phyloP scores from a whole-genome alignment of 2,888 invertebrate genomes.

The Thyatira batis region DNA sequence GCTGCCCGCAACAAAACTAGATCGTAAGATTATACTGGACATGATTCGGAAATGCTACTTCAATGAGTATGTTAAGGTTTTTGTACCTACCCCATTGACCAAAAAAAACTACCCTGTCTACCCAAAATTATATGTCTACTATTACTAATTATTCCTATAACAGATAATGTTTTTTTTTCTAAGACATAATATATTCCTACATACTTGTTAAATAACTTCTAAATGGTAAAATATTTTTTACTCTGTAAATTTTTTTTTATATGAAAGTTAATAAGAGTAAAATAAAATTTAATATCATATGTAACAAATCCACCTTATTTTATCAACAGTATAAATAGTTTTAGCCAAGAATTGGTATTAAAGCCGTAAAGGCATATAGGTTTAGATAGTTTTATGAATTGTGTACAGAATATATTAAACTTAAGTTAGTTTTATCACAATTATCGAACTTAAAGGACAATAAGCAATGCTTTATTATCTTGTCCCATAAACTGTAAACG shows the following conservation, averaged over 20 bases:
- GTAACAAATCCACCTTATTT: constrained; percentile 37
- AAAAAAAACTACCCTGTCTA: too few species aligned
- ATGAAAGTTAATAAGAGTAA: not conserved
- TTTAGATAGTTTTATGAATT: constrained; percentile 34
- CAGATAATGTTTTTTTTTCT: too few species aligned
- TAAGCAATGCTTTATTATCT: constrained; percentile 14
- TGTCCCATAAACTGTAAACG: not conserved
- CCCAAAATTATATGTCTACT: too few species aligned
- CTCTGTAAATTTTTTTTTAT: too few species aligned
- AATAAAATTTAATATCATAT: not conserved
- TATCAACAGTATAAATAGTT: constrained; percentile 32
- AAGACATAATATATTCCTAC: too few species aligned
- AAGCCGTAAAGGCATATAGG: constrained; percentile 49
- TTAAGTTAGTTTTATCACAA: constrained; percentile 31
- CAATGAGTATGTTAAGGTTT: not conserved
- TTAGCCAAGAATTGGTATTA: constrained; percentile 51
- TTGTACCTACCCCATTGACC: too few species aligned
- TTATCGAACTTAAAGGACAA: constrained; percentile 23
- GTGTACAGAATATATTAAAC: constrained; percentile 50
- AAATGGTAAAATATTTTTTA: too few species aligned
- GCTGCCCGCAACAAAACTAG: constrained; percentile 61
- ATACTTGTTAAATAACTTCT: too few species aligned
- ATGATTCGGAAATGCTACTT: constrained; percentile 11
- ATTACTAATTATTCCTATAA: too few species aligned
- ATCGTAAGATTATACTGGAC: constrained; percentile 47